Conservation (phyloP, 2,888 invertebrate species). For the Deilephila porcellus region DNA sequence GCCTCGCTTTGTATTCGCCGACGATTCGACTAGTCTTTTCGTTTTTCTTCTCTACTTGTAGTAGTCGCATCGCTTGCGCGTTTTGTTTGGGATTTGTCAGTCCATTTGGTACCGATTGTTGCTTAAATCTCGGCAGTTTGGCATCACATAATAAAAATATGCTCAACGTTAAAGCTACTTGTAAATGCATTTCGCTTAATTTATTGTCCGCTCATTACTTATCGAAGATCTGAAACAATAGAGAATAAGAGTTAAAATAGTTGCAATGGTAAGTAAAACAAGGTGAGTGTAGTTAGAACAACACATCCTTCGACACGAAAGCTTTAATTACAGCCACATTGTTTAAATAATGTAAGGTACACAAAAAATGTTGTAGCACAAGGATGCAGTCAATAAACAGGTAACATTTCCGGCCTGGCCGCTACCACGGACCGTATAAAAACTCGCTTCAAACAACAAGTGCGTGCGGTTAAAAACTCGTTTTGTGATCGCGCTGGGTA, state of each 20-base stretch:
- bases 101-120: constrained; percentile 63
- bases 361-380: constrained; percentile 54
- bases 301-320: constrained; percentile 29
- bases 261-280: constrained; percentile 9
- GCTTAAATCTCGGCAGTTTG: constrained; percentile 70
- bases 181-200: constrained; percentile 69
- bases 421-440: constrained; percentile 53
- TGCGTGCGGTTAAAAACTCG: constrained; percentile 46
- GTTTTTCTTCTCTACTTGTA: constrained; percentile 68
- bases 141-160: constrained; percentile 74
- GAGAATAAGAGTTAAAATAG: constrained; percentile 32
- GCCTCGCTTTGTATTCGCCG: constrained; percentile 68
- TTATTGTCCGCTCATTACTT: constrained; percentile 66
- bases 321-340: constrained; percentile 28
- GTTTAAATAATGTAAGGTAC: constrained; percentile 48
- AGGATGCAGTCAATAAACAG: constrained; percentile 68
- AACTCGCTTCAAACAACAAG: constrained; percentile 56
- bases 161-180: constrained; percentile 68
- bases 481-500: constrained; percentile 43
- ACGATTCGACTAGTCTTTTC: constrained; percentile 73
- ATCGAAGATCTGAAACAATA: constrained; percentile 70
- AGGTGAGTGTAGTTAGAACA: constrained; percentile 19
- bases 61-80: constrained; percentile 58
- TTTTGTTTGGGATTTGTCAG: constrained; percentile 67
- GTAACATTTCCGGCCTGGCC: constrained; percentile 70